Evolutionary conservation across 23 tunicate genomes (phyloP).

Genomic region (Halocynthia aurantium): DNA sequence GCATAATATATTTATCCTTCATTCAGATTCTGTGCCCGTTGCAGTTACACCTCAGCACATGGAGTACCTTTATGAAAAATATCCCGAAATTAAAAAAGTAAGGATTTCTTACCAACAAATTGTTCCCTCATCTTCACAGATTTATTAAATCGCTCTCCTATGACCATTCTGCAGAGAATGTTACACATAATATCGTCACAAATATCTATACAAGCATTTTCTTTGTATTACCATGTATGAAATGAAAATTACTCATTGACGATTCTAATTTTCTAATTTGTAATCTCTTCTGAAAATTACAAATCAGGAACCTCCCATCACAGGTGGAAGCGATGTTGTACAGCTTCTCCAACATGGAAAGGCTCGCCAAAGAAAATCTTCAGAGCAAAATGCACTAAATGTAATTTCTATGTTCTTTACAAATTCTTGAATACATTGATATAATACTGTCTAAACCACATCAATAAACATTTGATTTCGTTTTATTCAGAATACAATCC

Average conservation of each 20-base stretch:
- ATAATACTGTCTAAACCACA: neutral
- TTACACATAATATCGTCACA: too few species aligned
- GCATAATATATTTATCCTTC: neutral
- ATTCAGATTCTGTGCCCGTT: slow-evolving; percentile 24
- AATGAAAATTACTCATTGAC: too few species aligned
- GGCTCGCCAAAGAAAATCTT: slow-evolving; percentile 62
- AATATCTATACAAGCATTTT: too few species aligned
- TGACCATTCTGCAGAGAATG: too few species aligned
- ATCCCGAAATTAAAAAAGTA: slow-evolving; percentile 40
- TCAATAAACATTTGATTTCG: neutral
- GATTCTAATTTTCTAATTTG: too few species aligned
- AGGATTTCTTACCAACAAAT: neutral
- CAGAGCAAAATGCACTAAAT: slow-evolving; percentile 77
- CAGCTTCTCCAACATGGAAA: slow-evolving; percentile 82
- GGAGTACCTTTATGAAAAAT: slow-evolving; percentile 35
- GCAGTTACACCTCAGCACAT: slow-evolving; percentile 17
- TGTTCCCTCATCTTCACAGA: too few species aligned
- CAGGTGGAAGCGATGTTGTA: slow-evolving; percentile 40
- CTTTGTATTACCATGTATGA: too few species aligned
- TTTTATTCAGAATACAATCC: slow-evolving; percentile 48
- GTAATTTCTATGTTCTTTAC: slow-evolving; percentile 18
- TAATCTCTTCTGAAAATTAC: neutral
- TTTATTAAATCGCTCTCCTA: too few species aligned
- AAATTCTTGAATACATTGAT: neutral
- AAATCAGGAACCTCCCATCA: slow-evolving; percentile 46